Evolutionary conservation across 2,797 vertebrate genomes (phyloP), one percentile per base, ranked within the genome.

Genomic region (Limnodromus scolopaceus): DNA sequence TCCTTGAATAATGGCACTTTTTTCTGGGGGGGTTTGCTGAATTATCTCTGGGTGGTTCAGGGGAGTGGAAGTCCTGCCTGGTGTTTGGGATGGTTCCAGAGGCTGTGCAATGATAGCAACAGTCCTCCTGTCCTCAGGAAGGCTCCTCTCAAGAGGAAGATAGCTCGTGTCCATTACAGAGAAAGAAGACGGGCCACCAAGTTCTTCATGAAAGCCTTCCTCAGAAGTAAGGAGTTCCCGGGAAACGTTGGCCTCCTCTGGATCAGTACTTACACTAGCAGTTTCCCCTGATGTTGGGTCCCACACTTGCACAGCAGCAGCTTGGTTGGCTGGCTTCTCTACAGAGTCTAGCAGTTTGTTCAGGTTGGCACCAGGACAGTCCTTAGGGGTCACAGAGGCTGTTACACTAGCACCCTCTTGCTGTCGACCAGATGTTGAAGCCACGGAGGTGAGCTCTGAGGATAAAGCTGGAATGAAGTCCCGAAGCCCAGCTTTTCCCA

Each of bases 1-100:
- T 77, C 65, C 79, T 45, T 93, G 94, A 24, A 34, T 87, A 72
- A 85, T 23, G 48, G 93, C 94, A 64, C 66, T 91, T 66, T 57
- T 77, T 68, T 53, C 18, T 2, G 66, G 27, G 19, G 38, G 27
- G 11, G 34, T 70, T 51, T 96, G 96, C 39, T 93, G 95, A 43
- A 91, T 74, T 88, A 92, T 65, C 63, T 97, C 96, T 18, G 66
- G 41, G 24, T 94, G 93, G 55, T 77, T 95, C 34, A 87, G 75
- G 39, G 96, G 95, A n/a, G 93, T 94, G 1, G 97, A 94, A 60
- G 78, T 64, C 74, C 93, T 85, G 38, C 30, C 79, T 69, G 85
- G 86, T 55, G 87, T 84, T 22, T 87, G 72, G 6, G 63, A 34
- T 54, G 68, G 58, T 60, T 87, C 94, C 61, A 94, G 75, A 85